Evolutionary conservation across 2,797 vertebrate genomes (phyloP).

Genomic region (Mareca strepera): DNA sequence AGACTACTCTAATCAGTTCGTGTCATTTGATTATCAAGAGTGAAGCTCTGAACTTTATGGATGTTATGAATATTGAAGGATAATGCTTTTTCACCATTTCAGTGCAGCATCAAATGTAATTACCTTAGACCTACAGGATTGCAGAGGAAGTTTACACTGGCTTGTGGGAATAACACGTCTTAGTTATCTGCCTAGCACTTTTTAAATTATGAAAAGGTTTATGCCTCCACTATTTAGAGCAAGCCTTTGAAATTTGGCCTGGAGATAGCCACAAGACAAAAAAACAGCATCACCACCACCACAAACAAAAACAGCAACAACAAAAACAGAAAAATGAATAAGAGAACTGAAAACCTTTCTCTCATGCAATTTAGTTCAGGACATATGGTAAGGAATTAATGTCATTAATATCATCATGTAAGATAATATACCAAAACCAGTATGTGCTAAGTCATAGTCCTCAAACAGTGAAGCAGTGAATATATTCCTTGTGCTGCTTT

Average conservation of each 20-base stretch:
- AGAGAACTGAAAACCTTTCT: neutral
- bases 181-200: neutral
- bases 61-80: neutral
- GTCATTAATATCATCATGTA: neutral
- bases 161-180: neutral
- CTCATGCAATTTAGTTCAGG: neutral
- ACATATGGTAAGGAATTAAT: neutral
- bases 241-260: neutral
- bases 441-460: neutral
- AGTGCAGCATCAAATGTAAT: neutral
- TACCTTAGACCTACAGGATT: neutral
- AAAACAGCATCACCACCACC: neutral
- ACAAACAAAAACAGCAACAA: neutral
- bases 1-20: neutral
- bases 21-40: neutral
- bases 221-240: neutral
- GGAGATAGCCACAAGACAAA: neutral
- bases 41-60: neutral
- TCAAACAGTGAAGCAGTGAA: neutral
- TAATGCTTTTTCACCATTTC: neutral
- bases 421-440: neutral
- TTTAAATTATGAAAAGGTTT: constrained; percentile 14
- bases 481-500: too few relatives aligned
- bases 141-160: neutral
- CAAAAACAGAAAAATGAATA: neutral